A percentile compares a stretch with the other conserved stretches of the same genome.
phyloP scores from a whole-genome alignment of 2,113 vertebrate genomes.

The Neoarius graeffei region DNA sequence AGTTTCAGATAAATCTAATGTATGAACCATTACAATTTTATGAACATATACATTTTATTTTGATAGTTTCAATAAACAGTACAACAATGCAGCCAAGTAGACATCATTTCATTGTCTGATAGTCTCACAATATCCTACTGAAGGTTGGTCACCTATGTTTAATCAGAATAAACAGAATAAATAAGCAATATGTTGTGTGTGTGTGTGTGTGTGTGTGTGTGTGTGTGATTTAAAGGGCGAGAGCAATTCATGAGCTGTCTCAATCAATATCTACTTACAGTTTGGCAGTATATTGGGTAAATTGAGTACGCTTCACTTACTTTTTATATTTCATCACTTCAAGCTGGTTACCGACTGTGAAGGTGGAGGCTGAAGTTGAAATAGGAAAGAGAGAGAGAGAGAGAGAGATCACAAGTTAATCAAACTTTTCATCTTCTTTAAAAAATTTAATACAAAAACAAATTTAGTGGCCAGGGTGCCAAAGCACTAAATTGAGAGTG shows the following conservation, averaged over 20 bases:
- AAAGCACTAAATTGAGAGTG: constrained; percentile 72
- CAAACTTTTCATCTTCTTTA: constrained; percentile 56
- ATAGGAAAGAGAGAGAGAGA: constrained; percentile 53
- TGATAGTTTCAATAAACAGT: neutral
- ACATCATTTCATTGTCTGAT: neutral
- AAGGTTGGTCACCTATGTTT: neutral
- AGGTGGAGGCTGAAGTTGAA: constrained; percentile 66
- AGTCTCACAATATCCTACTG: constrained; percentile 1
- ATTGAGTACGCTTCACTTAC: constrained; percentile 72
- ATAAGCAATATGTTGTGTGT: constrained; percentile 19
- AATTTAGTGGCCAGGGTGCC: constrained; percentile 70
- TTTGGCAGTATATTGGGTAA: constrained; percentile 76
- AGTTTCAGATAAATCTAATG: neutral
- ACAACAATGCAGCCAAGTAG: constrained; percentile 1
- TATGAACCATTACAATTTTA: neutral
- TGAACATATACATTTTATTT: neutral
- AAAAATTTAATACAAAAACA: constrained; percentile 66
- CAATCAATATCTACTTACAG: constrained; percentile 69
- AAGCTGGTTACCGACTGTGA: constrained; percentile 94
- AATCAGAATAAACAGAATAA: neutral
- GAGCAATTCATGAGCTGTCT: constrained; percentile 27
- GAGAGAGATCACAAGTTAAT: constrained; percentile 73
- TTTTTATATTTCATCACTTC: constrained; percentile 93
- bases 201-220: constrained; percentile 20
- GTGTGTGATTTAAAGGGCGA: constrained; percentile 12